Conservation (phyloP, 2,113 vertebrate species). For the Ascaphus truei region DNA sequence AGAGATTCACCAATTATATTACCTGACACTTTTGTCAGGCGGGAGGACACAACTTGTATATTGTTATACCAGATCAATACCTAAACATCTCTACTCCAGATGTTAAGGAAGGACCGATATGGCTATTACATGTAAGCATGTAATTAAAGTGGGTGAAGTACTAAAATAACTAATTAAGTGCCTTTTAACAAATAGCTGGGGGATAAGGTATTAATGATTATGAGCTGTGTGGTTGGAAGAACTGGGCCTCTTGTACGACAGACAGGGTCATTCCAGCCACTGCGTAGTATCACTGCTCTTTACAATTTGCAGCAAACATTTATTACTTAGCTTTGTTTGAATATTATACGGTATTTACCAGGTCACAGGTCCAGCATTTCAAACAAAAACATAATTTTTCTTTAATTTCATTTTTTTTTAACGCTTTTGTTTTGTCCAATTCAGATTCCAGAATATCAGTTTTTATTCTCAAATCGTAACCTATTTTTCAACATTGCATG, state of each 20-base stretch:
- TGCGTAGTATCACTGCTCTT: no score
- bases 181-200: neutral
- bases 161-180: neutral
- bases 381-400: neutral
- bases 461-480: neutral
- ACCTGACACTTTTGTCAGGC: no score
- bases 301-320: neutral
- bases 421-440: no score
- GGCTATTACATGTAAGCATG: neutral
- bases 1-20: no score
- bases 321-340: constrained; percentile 2
- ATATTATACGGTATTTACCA: constrained; percentile 4
- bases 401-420: neutral
- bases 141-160: neutral
- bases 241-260: neutral
- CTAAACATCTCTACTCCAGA: neutral
- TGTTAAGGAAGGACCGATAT: constrained; percentile 1
- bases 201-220: constrained; percentile 11
- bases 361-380: neutral
- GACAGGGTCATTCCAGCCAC: neutral
- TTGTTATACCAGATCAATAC: constrained; percentile 11
- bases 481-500: constrained; percentile 7
- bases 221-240: neutral
- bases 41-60: no score
- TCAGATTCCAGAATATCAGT: no score